Base-by-base conservation (phyloP, 2,113 vertebrate species). In the Aegithalos caudatus region DNA sequence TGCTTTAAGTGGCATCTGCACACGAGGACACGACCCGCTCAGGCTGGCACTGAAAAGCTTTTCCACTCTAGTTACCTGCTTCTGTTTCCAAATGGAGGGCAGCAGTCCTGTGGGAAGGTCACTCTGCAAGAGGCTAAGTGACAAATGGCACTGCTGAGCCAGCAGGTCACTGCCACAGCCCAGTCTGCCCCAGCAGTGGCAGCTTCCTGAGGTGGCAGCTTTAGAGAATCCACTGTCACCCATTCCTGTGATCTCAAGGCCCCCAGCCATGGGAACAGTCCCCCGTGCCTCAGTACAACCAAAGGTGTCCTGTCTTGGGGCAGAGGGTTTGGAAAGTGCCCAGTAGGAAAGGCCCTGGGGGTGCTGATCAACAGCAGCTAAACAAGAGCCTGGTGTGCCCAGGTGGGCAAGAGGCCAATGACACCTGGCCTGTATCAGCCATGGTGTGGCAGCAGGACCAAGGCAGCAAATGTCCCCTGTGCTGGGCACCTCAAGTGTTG, bases 201-300 rank as follows among this genome's bases (percentile, higher is more conserved):
- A n/a, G 57, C 37, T 61, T 38, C 53, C 44, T 1, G 0, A 21
- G 38, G 57, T 12, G n/a, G 8, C 23, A 16, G 10, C 77, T 45
- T 42, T 47, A 64, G 58, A 29, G n/a, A 60, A 37, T 58, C 28
- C 18, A 4, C 45, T n/a, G 54, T 67, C 35, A 20, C n/a, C 45
- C 27, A 5, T 40, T 58, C 8, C 5, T 45, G 51, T 0, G 0
- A 28, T 19, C 44, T 50, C 28, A 19, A 24, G 25, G 17, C 44
- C 28, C 23, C 24, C 35, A 76, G 62, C 31, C 4, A 2, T 15
- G 47, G 61, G 44, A 67, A 13, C 31, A 22, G 38, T 44, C 57
- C 35, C 20, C 1, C 42, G 35, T 44, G 29, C 62, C 58, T 87
- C 48, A 15, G 25, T 12, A 7, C 45, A 18, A 3, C 37, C 51